A percentile compares a stretch with the other conserved stretches of the same genome.
Conservation (phyloP, 2,888 invertebrate genomes). For the Gerris lacustris region DNA sequence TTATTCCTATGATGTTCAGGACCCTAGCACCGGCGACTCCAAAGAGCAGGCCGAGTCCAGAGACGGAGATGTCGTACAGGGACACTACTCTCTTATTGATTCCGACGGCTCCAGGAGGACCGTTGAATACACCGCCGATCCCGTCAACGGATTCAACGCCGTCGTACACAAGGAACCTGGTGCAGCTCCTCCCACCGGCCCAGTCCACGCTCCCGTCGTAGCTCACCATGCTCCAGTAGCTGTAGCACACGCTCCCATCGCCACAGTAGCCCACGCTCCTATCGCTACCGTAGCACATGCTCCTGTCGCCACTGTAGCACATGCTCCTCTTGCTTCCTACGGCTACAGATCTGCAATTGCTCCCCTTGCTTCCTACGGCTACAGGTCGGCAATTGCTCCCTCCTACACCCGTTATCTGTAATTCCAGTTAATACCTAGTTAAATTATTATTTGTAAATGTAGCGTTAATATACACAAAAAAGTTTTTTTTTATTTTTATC, state of each 20-base stretch:
- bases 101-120: conserved; percentile 58
- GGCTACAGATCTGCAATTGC: background rate
- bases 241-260: conserved; percentile 7
- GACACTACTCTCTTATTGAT: conserved; percentile 56
- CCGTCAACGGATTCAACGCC: conserved; percentile 10
- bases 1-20: conserved; percentile 15
- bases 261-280: background rate
- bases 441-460: background rate
- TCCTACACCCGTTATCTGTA: conserved; percentile 2
- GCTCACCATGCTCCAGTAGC: background rate
- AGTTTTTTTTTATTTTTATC: too few relatives aligned
- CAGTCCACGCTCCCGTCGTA: too few relatives aligned
- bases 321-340: background rate
- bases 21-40: conserved; percentile 13
- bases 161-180: background rate
- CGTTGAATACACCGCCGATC: conserved; percentile 44
- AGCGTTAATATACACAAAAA: too few relatives aligned
- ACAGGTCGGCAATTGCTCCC: conserved; percentile 1
- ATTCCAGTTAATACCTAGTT: background rate
- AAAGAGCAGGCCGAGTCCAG: conserved; percentile 13
- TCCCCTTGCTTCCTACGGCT: background rate
- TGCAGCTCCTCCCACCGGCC: too few relatives aligned
- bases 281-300: conserved; percentile 14
- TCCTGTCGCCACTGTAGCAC: conserved; percentile 12
- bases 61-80: conserved; percentile 16